Conservation (phyloP, 2,797 vertebrate species). For the Furcifer pardalis region DNA sequence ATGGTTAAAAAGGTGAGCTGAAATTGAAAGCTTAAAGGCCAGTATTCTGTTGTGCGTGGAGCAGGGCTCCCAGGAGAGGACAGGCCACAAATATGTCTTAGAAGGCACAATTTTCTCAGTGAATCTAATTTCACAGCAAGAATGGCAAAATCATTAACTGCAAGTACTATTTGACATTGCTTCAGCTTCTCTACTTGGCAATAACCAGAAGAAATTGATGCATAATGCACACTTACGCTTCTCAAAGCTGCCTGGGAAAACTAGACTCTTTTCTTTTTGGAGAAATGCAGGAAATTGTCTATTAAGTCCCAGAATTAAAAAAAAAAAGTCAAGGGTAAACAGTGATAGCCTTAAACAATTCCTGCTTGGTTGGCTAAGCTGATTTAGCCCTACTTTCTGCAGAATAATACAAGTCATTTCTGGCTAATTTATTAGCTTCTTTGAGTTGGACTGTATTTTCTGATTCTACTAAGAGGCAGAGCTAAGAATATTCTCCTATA, state of each 20-base stretch:
- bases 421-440: not conserved
- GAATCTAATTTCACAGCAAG: slow-evolving; percentile 34
- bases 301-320: slow-evolving; percentile 13
- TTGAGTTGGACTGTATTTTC: not conserved
- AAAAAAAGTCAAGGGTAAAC: slow-evolving; percentile 5
- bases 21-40: slow-evolving; percentile 36
- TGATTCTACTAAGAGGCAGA: slow-evolving; percentile 18
- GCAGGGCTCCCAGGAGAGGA: not conserved
- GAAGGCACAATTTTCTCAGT: not conserved
- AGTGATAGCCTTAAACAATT: not conserved
- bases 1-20: not conserved
- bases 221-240: slow-evolving; percentile 43
- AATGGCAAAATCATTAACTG: slow-evolving; percentile 20
- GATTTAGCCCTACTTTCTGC: not conserved
- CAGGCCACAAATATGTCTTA: not conserved
- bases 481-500: not conserved
- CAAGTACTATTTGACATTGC: slow-evolving; percentile 25
- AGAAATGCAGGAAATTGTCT: slow-evolving; percentile 25
- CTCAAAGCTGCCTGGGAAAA: slow-evolving; percentile 29
- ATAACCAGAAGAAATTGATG: slow-evolving; percentile 18
- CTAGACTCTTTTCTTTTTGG: slow-evolving; percentile 1
- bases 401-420: not conserved
- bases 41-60: not conserved
- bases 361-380: not conserved
- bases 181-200: slow-evolving; percentile 34